phyloP scores from a whole-genome alignment of 2,888 invertebrate species.

The Lasioglossum villosulum region DNA sequence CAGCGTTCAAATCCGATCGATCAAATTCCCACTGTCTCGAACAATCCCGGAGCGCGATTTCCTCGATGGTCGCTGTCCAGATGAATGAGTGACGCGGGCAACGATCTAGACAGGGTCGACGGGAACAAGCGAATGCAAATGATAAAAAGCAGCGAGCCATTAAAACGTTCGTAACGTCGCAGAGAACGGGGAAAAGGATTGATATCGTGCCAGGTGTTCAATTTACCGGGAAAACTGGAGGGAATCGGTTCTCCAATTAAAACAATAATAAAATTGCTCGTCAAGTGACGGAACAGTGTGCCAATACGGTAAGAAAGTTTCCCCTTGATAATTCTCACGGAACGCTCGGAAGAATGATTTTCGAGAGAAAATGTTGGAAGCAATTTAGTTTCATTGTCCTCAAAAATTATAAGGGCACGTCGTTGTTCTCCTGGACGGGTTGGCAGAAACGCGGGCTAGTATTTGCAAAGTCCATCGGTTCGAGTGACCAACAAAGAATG shows the following conservation, averaged over 20 bases:
- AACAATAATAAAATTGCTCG: background rate
- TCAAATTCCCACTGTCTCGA: slow-evolving; percentile 13
- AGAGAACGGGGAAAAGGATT: background rate
- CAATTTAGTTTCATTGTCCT: slow-evolving; percentile 41
- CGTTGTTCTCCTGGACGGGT: background rate
- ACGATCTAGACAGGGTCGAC: background rate
- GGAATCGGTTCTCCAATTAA: background rate
- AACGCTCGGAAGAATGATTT: background rate
- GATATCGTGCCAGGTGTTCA: background rate
- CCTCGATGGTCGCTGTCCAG: slow-evolving; percentile 7
- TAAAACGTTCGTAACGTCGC: background rate
- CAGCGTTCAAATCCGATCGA: slow-evolving; percentile 10
- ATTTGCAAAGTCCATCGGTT: slow-evolving; percentile 12
- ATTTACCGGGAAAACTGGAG: background rate
- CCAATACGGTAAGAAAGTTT: too few relatives aligned
- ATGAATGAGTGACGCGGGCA: background rate
- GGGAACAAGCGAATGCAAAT: slow-evolving; percentile 7
- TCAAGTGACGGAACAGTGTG: background rate
- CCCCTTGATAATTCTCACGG: background rate
- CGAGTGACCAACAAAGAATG: slow-evolving; percentile 33
- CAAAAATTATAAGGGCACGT: slow-evolving; percentile 17
- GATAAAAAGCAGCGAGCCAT: slow-evolving; percentile 7
- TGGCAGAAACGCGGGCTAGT: background rate
- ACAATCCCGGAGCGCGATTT: background rate
- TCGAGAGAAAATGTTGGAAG: background rate